Percentiles rank a stretch among this genome's conserved stretches.
Conservation (phyloP, 2,797 vertebrate species). For the Loris lydekkerianus region DNA sequence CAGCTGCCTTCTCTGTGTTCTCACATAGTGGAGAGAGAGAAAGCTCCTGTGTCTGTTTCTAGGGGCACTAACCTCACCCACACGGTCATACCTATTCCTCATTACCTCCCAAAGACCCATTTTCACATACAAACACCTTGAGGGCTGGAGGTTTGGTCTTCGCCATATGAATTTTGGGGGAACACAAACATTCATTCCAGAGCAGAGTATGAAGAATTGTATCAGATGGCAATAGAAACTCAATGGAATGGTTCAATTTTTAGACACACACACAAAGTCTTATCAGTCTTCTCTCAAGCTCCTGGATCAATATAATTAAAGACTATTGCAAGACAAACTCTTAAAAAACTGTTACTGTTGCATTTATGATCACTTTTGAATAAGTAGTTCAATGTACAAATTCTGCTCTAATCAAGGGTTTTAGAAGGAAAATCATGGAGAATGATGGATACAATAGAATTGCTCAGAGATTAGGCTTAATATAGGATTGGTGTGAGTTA, state of each 20-base stretch:
- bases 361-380: conserved; percentile 15
- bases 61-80: background rate
- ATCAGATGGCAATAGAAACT: background rate
- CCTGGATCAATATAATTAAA: background rate
- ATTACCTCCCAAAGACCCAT: background rate
- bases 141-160: background rate
- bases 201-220: background rate
- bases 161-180: background rate
- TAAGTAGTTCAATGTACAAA: background rate
- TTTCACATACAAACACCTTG: background rate
- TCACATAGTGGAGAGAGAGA: background rate
- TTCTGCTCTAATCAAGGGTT: background rate
- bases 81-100: background rate
- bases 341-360: background rate
- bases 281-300: background rate
- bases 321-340: background rate
- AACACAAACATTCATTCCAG: background rate
- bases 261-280: background rate
- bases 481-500: background rate
- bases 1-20: background rate
- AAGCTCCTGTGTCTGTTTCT: background rate
- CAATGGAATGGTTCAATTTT: background rate
- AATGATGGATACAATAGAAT: background rate
- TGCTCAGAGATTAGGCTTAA: background rate
- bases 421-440: background rate